Conservation (phyloP, 1,140 invertebrate genomes). For the Triops cancriformis region DNA sequence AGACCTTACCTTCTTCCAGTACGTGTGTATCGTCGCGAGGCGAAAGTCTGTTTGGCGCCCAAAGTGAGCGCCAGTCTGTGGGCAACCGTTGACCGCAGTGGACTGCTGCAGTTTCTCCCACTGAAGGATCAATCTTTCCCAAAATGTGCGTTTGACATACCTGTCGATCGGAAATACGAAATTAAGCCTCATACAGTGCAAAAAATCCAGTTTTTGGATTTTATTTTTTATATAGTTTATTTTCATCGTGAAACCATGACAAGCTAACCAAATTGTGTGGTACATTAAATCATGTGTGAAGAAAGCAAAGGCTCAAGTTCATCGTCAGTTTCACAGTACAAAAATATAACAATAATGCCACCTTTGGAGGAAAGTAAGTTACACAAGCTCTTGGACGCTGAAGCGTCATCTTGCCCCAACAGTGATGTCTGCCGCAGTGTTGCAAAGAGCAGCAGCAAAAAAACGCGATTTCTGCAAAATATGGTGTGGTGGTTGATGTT, state of each 20-base stretch:
- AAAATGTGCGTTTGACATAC: neutral
- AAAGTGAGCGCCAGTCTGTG: conserved; percentile 1
- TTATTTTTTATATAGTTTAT: no score
- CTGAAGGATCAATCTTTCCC: neutral
- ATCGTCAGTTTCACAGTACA: neutral
- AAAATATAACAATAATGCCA: neutral
- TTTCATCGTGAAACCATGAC: no score
- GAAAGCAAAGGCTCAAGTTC: neutral
- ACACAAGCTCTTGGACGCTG: neutral
- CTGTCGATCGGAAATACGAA: neutral
- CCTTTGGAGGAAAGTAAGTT: neutral
- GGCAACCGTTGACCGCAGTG: neutral
- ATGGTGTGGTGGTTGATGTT: conserved; percentile 9
- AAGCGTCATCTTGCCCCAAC: neutral
- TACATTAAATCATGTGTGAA: neutral
- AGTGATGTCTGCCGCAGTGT: neutral
- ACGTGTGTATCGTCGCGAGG: neutral
- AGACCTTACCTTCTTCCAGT: neutral
- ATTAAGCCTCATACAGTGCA: neutral
- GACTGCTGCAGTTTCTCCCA: neutral
- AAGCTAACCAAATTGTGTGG: no score
- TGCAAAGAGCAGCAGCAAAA: neutral
- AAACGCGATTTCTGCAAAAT: neutral
- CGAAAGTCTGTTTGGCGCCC: neutral
- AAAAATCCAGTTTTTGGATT: neutral